Base-by-base conservation (phyloP, 2,797 vertebrate genomes). In the Chaetophractus vellerosus region DNA sequence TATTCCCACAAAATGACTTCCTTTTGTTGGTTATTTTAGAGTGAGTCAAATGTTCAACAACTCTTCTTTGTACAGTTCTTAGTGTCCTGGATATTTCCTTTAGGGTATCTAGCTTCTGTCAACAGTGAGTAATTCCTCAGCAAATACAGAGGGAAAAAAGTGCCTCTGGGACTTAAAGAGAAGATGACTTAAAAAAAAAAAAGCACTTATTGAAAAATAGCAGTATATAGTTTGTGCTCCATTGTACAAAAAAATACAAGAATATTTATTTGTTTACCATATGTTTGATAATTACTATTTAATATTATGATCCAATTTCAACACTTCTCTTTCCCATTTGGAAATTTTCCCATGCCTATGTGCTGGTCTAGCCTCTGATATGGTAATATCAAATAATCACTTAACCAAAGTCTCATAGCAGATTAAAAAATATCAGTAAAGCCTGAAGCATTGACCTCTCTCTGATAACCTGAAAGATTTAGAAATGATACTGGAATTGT, bases 101-200 rank as follows among this genome's bases (percentile, higher is more conserved):
- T 71, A 94, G 79, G 82, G 45, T 81, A 87, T n/a, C 50, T 92
- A 90, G 55, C 57, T 79, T 96, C 79, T 95, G 94, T 92, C 96
- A 96, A 83, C 59, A 88, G 68, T 88, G 63, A 92, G 55, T 96
- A 96, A 95, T 97, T 93, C 78, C 64, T 94, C 71, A 90, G 74
- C 71, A 97, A 96, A 96, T 59, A 91, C 15, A 41, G 33, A 92
- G 41, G 31, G 23, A 83, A 71, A 75, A 88, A 72, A 81, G 59
- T 64, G 23, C 31, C 45, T 16, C 28, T 78, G 41, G 86, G 92
- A 79, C 8, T 68, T 81, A 50, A 64, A 79, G 24, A 93, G 9
- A 90, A 38, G 6, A 86, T 38, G 72, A 36, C 74, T 88, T 36
- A 50, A 50, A 38, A 82, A 91, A 95, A 79, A 76, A 88, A 71